Percentiles rank a stretch among this genome's conserved stretches.
Evolutionary conservation across 2,797 vertebrate genomes (phyloP).

Genomic region (Alcedo atthis): DNA sequence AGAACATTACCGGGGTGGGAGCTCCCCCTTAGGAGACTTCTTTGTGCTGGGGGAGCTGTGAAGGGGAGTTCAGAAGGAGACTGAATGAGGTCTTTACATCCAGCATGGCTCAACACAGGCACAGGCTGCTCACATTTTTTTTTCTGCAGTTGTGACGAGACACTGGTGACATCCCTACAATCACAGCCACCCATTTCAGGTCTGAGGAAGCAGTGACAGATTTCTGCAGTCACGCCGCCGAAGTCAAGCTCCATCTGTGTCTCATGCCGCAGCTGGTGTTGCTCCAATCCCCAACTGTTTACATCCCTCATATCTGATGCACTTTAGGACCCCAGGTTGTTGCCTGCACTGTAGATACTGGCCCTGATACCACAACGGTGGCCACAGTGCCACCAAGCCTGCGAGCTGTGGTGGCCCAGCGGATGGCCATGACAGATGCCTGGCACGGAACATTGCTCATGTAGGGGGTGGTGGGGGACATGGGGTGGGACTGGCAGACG

Average conservation of each 20-base stretch:
- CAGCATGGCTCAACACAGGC: background rate
- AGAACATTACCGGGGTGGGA: background rate
- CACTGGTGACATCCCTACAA: background rate
- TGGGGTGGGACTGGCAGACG: background rate
- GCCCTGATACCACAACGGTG: rapidly evolving
- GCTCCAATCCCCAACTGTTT: background rate
- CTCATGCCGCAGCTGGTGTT: background rate
- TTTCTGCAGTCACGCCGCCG: background rate
- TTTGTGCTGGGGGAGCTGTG: background rate
- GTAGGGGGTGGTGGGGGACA: background rate
- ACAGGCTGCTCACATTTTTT: background rate
- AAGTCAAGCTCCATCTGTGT: slow-evolving; percentile 3
- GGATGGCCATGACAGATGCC: background rate
- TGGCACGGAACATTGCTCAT: rapidly evolving
- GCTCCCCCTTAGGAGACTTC: background rate
- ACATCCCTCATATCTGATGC: rapidly evolving
- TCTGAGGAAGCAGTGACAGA: background rate
- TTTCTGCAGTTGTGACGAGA: rapidly evolving
- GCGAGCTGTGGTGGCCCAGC: rapidly evolving
- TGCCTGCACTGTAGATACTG: background rate
- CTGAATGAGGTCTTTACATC: background rate
- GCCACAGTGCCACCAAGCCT: background rate
- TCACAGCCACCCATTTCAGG: background rate
- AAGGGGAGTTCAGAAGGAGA: background rate
- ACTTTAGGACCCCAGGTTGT: rapidly evolving